A percentile compares a stretch with the other conserved stretches of the same genome.
phyloP scores from a whole-genome alignment of 2,797 vertebrate species.

The Florisuga fusca region DNA sequence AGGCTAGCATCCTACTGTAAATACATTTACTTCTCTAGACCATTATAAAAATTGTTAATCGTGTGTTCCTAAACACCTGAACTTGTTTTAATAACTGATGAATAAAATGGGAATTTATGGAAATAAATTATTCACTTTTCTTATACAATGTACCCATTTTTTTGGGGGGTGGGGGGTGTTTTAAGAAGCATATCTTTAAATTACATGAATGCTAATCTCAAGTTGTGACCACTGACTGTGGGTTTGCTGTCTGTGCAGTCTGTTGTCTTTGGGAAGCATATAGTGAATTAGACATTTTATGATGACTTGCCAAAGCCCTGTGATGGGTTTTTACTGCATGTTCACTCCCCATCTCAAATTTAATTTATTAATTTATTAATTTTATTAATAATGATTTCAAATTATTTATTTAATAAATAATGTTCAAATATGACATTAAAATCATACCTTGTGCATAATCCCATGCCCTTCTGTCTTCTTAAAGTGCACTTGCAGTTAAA shows the following conservation, averaged over 20 bases:
- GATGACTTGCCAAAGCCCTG: background rate
- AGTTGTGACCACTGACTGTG: background rate
- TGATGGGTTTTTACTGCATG: background rate
- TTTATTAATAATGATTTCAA: too few relatives aligned
- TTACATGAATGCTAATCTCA: background rate
- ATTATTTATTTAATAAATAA: too few relatives aligned
- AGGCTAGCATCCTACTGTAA: background rate
- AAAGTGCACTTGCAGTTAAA: background rate
- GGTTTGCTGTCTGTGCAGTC: background rate
- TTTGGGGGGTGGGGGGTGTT: background rate
- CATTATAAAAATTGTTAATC: rapidly evolving
- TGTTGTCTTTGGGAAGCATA: background rate
- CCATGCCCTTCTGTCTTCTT: background rate
- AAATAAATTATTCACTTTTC: background rate
- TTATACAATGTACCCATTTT: background rate
- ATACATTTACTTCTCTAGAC: background rate
- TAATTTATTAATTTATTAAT: too few relatives aligned
- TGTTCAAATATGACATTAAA: too few relatives aligned
- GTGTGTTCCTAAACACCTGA: background rate
- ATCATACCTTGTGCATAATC: background rate
- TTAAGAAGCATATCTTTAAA: background rate
- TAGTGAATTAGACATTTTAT: background rate
- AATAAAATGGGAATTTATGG: background rate
- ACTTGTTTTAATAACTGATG: background rate
- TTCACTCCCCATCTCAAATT: background rate